Percentiles rank a stretch among this genome's conserved stretches.
These are phyloP conservation scores for Sarcophilus harrisii DNA, from an alignment of 2,797 vertebrate species.

Conservation along the genomic window DNA sequence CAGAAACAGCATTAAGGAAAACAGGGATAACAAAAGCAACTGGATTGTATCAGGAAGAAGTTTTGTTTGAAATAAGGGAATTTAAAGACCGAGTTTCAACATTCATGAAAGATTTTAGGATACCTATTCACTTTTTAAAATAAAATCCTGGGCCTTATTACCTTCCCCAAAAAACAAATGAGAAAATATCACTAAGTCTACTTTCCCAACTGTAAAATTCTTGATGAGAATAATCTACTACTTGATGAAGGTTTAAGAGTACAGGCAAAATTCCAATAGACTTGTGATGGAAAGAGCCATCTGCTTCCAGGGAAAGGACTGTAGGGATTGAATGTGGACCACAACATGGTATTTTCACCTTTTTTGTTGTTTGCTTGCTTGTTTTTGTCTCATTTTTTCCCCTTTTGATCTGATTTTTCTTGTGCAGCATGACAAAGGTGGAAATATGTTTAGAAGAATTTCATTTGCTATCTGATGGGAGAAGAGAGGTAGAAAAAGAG, in stretches of 20 bases:
- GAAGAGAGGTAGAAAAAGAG: no score
- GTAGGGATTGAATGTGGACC: no score
- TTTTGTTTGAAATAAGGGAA: background rate
- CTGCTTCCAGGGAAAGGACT: no score
- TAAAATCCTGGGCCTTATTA: background rate
- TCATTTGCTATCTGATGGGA: no score
- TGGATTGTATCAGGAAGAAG: background rate
- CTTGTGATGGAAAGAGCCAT: no score
- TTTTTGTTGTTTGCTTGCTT: no score
- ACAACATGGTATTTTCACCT: no score
- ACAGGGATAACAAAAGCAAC: background rate
- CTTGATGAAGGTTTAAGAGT: background rate
- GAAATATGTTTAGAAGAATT: no score
- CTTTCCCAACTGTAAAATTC: background rate
- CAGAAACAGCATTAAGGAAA: background rate
- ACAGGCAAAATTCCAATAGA: no score
- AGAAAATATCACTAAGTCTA: background rate
- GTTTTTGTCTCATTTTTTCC: no score
- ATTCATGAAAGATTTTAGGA: background rate
- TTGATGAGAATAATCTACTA: background rate
- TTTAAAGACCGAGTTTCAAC: background rate
- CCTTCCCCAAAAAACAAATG: background rate
- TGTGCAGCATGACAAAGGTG: no score
- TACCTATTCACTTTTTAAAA: background rate
- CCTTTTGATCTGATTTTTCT: no score